A percentile compares a stretch with the other conserved stretches of the same genome.
Evolutionary conservation across 2,113 vertebrate species (phyloP).

Genomic region (Odocoileus hemionus): DNA sequence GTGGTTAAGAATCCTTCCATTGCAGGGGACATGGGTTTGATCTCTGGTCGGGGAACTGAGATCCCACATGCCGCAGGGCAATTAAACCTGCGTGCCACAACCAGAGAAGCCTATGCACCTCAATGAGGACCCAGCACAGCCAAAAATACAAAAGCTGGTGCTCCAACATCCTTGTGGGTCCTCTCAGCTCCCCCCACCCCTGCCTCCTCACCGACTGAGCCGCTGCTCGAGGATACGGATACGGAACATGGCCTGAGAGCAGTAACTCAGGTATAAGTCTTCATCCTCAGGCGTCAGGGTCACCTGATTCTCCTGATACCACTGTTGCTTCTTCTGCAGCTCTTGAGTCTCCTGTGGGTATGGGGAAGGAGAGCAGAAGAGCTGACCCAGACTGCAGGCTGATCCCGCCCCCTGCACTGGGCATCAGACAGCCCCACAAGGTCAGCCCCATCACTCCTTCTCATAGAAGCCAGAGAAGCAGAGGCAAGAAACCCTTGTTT

Average conservation of each 20-base stretch:
- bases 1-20: background rate
- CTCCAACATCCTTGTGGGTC: background rate
- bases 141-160: background rate
- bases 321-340: constrained; percentile 82
- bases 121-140: background rate
- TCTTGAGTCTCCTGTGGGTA: constrained; percentile 80
- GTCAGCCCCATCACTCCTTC: rapidly evolving
- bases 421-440: background rate
- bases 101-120: background rate
- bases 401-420: background rate
- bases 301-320: constrained; percentile 82
- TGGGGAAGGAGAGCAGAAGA: rapidly evolving
- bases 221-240: constrained; percentile 77
- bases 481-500: background rate
- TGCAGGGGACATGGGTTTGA: background rate
- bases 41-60: background rate
- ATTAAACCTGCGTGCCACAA: background rate
- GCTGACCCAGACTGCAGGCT: background rate
- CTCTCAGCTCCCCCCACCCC: background rate
- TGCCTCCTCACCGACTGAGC: constrained; percentile 77
- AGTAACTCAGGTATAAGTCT: constrained; percentile 75
- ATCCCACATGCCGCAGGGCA: background rate
- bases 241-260: constrained; percentile 80
- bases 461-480: background rate
- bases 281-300: constrained; percentile 74